phyloP scores from a whole-genome alignment of 2,113 vertebrate genomes.

The Camelus bactrianus region DNA sequence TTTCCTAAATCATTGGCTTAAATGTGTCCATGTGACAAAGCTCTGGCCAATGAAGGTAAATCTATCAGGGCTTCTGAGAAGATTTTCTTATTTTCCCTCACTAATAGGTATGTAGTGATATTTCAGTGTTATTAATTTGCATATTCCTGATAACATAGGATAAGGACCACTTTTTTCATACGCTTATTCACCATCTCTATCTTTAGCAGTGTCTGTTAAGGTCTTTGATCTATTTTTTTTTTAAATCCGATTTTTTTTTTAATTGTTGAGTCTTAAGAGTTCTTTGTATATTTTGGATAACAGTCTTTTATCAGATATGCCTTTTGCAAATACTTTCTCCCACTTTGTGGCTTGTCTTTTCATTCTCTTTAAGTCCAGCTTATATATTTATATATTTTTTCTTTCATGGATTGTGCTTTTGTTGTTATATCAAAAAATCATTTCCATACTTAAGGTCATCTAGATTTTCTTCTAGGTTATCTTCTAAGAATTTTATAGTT shows the following conservation, averaged over 20 bases:
- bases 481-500: neutral
- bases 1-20: neutral
- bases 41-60: neutral
- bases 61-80: neutral
- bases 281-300: neutral
- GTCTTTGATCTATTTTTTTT: neutral
- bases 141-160: neutral
- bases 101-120: neutral
- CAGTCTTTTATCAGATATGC: neutral
- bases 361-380: neutral
- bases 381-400: neutral
- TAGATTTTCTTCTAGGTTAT: neutral
- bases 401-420: neutral
- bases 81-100: neutral
- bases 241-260: neutral
- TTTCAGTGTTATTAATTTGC: neutral
- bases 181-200: neutral
- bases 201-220: neutral
- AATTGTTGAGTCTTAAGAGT: neutral
- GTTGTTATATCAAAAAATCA: neutral
- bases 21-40: neutral
- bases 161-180: neutral
- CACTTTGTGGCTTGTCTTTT: neutral
- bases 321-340: neutral
- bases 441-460: neutral